Evolutionary conservation across 2,888 invertebrate genomes (phyloP).

Genomic region (Drosophila leonis): DNA sequence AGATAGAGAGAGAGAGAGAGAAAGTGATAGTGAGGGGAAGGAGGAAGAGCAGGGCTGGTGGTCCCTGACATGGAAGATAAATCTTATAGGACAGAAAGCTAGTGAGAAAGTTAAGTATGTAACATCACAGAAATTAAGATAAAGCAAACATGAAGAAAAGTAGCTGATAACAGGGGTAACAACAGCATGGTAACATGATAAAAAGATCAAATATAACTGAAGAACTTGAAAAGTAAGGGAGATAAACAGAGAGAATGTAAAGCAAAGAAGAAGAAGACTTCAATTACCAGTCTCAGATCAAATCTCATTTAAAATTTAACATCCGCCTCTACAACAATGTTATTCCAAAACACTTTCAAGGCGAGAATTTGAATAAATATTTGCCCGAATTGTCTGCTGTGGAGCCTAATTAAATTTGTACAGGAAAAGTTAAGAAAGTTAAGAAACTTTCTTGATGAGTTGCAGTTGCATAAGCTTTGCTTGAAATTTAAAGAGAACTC

Average conservation of each 20-base stretch:
- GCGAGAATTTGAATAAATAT: neutral
- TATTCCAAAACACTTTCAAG: neutral
- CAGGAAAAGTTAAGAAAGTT: neutral
- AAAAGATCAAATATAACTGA: neutral
- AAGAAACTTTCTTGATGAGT: neutral
- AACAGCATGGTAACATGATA: neutral
- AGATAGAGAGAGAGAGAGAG: neutral
- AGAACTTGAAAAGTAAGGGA: neutral
- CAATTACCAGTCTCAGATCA: neutral
- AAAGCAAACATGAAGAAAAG: neutral
- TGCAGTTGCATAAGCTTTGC: constrained; percentile 11
- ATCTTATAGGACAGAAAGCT: neutral
- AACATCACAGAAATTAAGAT: neutral
- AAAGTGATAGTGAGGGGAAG: neutral
- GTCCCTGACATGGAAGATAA: neutral
- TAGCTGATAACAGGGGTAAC: neutral
- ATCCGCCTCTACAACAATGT: neutral
- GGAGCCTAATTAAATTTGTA: constrained; percentile 7
- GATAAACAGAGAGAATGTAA: neutral
- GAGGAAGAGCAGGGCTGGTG: neutral
- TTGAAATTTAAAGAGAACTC: constrained; percentile 14
- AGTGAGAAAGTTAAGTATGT: neutral
- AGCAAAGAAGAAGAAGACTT: neutral
- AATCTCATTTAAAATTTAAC: neutral
- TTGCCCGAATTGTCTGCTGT: neutral